Percentiles rank a stretch among this genome's conserved stretches.
Evolutionary conservation across 2,888 invertebrate species (phyloP).

Genomic region (Parnassius orleans): DNA sequence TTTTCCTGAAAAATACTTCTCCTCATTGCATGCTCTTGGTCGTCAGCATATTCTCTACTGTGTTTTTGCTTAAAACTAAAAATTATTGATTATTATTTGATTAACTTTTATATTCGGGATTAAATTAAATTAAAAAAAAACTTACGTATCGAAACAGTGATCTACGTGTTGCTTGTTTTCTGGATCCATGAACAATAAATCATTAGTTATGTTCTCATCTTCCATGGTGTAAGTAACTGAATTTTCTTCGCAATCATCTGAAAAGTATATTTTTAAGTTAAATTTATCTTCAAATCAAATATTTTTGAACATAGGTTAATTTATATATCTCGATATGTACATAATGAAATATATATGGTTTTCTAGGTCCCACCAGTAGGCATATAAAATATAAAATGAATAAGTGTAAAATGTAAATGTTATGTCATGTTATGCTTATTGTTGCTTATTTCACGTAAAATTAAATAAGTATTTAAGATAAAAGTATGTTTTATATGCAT

Average conservation of each 20-base stretch:
- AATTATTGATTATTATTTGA: slow-evolving; percentile 11
- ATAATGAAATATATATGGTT: too few species aligned
- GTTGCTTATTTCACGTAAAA: too few species aligned
- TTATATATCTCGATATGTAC: too few species aligned
- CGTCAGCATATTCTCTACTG: slow-evolving; percentile 39
- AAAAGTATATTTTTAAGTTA: background rate
- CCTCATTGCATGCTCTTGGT: slow-evolving; percentile 45
- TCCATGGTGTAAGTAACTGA: background rate
- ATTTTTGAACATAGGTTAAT: too few species aligned
- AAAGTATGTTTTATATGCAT: too few species aligned
- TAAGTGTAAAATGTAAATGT: too few species aligned
- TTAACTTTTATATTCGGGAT: background rate
- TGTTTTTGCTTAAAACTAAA: slow-evolving; percentile 44
- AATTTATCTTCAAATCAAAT: too few species aligned
- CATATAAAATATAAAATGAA: too few species aligned
- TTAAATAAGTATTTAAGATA: too few species aligned
- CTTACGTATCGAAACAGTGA: slow-evolving; percentile 50
- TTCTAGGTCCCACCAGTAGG: too few species aligned
- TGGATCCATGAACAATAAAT: slow-evolving; percentile 41
- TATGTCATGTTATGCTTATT: too few species aligned
- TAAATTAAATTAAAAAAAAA: slow-evolving; percentile 4
- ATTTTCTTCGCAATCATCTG: slow-evolving; percentile 28
- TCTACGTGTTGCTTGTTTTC: slow-evolving; percentile 51
- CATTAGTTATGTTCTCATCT: slow-evolving; percentile 25
- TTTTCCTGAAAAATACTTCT: slow-evolving; percentile 43